Evolutionary conservation across 2,113 vertebrate species (phyloP).

Genomic region (Lasiurus borealis): DNA sequence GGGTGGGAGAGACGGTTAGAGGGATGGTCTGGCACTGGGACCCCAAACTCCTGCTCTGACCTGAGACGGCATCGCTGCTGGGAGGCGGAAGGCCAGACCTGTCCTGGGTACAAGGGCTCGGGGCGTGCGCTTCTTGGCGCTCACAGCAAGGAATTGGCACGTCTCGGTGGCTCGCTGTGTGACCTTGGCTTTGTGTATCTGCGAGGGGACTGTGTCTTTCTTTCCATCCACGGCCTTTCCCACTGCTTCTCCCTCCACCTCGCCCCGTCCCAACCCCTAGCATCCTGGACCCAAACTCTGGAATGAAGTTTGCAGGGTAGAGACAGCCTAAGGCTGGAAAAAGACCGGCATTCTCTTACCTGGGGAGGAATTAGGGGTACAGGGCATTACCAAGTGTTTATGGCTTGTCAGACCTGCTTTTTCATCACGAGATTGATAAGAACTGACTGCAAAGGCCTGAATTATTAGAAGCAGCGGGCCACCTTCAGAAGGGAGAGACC

Average conservation of each 20-base stretch:
- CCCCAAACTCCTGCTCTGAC: not conserved
- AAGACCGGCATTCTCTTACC: not conserved
- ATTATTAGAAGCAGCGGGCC: not conserved
- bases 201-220: no score
- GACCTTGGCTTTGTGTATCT: not conserved
- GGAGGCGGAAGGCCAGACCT: no score
- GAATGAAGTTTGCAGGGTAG: not conserved
- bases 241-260: not conserved
- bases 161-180: not conserved
- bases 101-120: rapidly evolving
- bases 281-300: not conserved
- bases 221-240: not conserved
- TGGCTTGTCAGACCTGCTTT: not conserved
- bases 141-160: not conserved
- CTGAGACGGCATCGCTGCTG: not conserved
- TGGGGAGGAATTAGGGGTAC: not conserved
- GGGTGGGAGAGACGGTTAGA: not conserved
- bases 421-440: not conserved
- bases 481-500: not conserved
- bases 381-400: not conserved
- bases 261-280: rapidly evolving
- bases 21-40: not conserved
- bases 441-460: not conserved
- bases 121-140: not conserved
- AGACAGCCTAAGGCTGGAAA: not conserved